Evolutionary conservation across 2,113 vertebrate species (phyloP), one percentile per base, ranked within the genome.

Genomic region (Nyctibius bracteatus): DNA sequence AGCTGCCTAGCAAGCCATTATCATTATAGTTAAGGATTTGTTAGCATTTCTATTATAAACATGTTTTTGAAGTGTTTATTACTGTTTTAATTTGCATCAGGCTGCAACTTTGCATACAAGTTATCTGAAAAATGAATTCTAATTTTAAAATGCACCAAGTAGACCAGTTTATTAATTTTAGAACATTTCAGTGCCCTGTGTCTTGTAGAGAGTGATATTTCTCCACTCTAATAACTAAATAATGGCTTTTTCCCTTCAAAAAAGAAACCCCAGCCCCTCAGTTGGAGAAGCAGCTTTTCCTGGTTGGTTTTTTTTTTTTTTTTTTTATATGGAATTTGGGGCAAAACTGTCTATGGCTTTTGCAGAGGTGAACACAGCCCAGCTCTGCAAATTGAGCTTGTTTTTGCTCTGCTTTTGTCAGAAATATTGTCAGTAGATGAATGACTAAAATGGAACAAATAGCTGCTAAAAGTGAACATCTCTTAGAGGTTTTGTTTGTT

Each of bases 1-100:
- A 92, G 93, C 87, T 91, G 96, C 95, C 85, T 73, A 92, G 94
- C 41, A 41, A 95, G 88, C 67, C 89, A 71, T 92, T 83, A 63
- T 83, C 61, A 11, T 84, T 89, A 86, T 44, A 59, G 77, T 88
- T 95, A 82, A 91, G 85, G 91, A 84, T 94, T 95, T 96, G 94
- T 88, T 90, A 94, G 78, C 17, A 8, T 94, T 96, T 92, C 87
- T 84, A 49, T 94, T 92, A 92, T 84, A 83, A 90, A 92, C 15
- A 6, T 44, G 81, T 3, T 86, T 94, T 88, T 62, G 88, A 91
- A 73, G 84, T 70, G 87, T 95, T 94, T 65, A 62, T 57, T 86
- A 67, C 92, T 73, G 31, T 72, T 79, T 87, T 86, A 46, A 74
- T 91, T 81, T 75, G 91, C 71, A 77, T 68, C 61, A 72, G 90